Conservation (phyloP, 2,888 invertebrate genomes). For the Leucoma salicis region DNA sequence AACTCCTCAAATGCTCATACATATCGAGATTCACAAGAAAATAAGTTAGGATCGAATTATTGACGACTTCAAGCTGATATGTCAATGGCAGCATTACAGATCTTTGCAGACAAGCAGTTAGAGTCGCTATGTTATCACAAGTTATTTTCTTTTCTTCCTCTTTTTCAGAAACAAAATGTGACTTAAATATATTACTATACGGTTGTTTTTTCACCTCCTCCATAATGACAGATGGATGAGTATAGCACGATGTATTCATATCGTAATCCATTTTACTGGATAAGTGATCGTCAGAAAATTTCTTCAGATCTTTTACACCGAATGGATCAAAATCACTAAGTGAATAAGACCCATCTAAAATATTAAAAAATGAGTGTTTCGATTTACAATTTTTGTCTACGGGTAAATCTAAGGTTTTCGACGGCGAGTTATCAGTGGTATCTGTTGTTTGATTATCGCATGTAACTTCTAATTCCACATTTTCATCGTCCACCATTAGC, state of each 20-base stretch:
- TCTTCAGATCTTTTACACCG: constrained; percentile 56
- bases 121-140: constrained; percentile 69
- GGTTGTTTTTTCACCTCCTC: constrained; percentile 71
- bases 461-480: constrained; percentile 42
- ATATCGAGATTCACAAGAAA: constrained; percentile 85
- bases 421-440: constrained; percentile 50
- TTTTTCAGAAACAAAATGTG: constrained; percentile 45
- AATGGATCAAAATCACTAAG: constrained; percentile 73
- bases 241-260: constrained; percentile 53
- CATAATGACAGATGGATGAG: constrained; percentile 65
- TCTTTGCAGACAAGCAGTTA: constrained; percentile 84
- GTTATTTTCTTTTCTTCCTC: constrained; percentile 51
- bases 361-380: constrained; percentile 63
- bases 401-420: constrained; percentile 37
- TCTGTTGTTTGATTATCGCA: constrained; percentile 41
- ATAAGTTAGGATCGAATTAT: constrained; percentile 87
- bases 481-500: constrained; percentile 61
- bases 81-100: constrained; percentile 86
- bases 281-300: constrained; percentile 53
- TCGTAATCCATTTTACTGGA: constrained; percentile 52
- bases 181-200: constrained; percentile 63
- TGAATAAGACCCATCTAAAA: constrained; percentile 74
- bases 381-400: constrained; percentile 24
- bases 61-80: constrained; percentile 86
- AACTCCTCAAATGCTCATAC: constrained; percentile 86